Conservation (phyloP, 2,888 invertebrate species). For the Drosophila infuscata region DNA sequence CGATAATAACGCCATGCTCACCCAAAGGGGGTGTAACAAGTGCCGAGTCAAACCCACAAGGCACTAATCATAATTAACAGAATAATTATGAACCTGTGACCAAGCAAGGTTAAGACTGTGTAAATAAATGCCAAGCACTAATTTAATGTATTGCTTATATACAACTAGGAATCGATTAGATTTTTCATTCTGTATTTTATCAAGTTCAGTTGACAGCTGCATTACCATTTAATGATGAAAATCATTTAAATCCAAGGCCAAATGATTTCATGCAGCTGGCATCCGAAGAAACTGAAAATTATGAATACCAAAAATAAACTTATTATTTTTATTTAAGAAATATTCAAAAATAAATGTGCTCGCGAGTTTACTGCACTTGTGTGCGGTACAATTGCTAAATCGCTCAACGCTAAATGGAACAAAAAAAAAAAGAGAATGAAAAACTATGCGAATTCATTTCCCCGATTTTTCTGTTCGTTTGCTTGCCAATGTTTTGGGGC, state of each 20-base stretch:
- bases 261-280: conserved; percentile 65
- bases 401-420: conserved; percentile 10
- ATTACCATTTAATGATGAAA: conserved; percentile 1
- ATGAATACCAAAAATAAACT: conserved; percentile 58
- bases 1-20: conserved; percentile 26
- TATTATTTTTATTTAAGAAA: conserved; percentile 43
- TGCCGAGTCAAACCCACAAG: background rate
- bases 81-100: conserved; percentile 7
- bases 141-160: background rate
- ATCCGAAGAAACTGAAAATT: conserved; percentile 42
- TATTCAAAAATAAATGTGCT: conserved; percentile 48
- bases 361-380: conserved; percentile 51
- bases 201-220: conserved; percentile 19
- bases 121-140: background rate
- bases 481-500: conserved; percentile 26
- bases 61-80: background rate
- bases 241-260: conserved; percentile 57
- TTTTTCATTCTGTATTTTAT: background rate
- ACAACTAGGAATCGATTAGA: background rate
- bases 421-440: conserved; percentile 15
- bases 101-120: background rate
- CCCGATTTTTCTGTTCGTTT: conserved; percentile 6
- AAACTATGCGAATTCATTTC: conserved; percentile 39
- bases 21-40: conserved; percentile 16
- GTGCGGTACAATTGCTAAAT: conserved; percentile 7